Evolutionary conservation across 2,888 invertebrate genomes (phyloP).

Genomic region (Apeira syringaria): DNA sequence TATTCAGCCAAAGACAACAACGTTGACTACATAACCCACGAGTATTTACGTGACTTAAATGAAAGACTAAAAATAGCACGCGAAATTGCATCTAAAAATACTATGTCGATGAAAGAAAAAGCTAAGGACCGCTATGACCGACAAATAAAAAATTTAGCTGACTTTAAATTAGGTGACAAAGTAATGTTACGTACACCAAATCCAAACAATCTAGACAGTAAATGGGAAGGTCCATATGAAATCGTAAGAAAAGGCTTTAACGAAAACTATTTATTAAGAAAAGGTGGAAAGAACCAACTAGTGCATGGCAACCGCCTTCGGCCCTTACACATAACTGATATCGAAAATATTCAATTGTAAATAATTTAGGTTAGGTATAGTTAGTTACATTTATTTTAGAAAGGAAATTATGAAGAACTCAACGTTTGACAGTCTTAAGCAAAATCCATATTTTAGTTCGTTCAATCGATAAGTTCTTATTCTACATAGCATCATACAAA

Average conservation of each 20-base stretch:
- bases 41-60: conserved; percentile 40
- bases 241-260: conserved; percentile 36
- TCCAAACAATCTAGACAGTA: conserved; percentile 41
- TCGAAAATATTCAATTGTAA: too few relatives aligned
- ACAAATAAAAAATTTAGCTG: conserved; percentile 27
- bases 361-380: too few relatives aligned
- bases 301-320: conserved; percentile 34
- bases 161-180: conserved; percentile 28
- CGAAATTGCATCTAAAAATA: too few relatives aligned
- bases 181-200: conserved; percentile 27
- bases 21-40: not conserved
- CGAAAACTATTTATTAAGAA: conserved; percentile 1
- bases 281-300: conserved; percentile 23
- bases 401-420: too few relatives aligned
- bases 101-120: conserved; percentile 43
- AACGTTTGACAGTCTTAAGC: too few relatives aligned
- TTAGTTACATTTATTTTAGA: too few relatives aligned
- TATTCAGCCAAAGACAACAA: conserved; percentile 21
- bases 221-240: too few relatives aligned
- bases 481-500: too few relatives aligned
- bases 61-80: conserved; percentile 36
- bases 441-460: too few relatives aligned
- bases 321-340: conserved; percentile 20
- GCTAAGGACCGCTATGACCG: conserved; percentile 40
- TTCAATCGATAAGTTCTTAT: too few relatives aligned